Evolutionary conservation across 2,888 invertebrate genomes (phyloP).

Genomic region (Ornithoptera alexandrae): DNA sequence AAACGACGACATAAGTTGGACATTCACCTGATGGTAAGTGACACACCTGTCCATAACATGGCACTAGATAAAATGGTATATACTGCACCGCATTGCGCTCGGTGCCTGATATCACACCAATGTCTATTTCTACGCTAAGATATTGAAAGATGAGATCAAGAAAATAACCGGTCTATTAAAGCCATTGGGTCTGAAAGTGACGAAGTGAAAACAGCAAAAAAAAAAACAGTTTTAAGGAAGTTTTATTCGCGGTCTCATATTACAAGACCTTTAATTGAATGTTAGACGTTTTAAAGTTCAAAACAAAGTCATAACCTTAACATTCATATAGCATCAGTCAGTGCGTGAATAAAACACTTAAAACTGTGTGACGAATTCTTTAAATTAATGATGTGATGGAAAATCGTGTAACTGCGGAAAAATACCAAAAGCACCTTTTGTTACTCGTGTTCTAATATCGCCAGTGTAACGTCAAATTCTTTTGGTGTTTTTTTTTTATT

Average conservation of each 20-base stretch:
- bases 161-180: too few relatives aligned
- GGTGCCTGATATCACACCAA: neutral
- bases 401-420: constrained; percentile 6
- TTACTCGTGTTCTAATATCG: neutral
- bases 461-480: neutral
- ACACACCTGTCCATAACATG: too few relatives aligned
- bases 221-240: too few relatives aligned
- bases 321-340: neutral
- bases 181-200: too few relatives aligned
- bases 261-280: too few relatives aligned
- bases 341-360: constrained; percentile 3
- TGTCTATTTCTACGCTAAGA: neutral
- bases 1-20: too few relatives aligned
- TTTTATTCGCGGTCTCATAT: too few relatives aligned
- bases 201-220: too few relatives aligned
- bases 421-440: constrained; percentile 4
- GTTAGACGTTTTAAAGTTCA: too few relatives aligned
- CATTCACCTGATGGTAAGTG: too few relatives aligned
- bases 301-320: neutral
- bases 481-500: neutral
- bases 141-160: too few relatives aligned
- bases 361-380: neutral
- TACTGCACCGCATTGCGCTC: neutral
- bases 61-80: too few relatives aligned
- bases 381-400: neutral